Percentiles rank a stretch among this genome's conserved stretches.
phyloP scores from a whole-genome alignment of 2,888 invertebrate species.

The Hirtodrosophila histrioides region DNA sequence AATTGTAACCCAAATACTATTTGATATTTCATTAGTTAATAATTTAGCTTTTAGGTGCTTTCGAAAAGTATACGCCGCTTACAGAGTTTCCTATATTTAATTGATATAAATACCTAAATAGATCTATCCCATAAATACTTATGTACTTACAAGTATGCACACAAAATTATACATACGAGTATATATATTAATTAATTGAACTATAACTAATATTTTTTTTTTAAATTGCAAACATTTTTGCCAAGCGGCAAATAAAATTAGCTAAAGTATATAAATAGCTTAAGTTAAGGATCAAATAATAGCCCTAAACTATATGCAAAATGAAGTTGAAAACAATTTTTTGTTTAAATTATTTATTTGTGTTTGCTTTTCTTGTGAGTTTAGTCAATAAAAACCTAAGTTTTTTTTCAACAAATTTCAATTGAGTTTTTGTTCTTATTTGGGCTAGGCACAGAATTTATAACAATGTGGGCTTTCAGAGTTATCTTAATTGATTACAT shows the following conservation, averaged over 20 bases:
- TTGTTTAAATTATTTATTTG: conserved; percentile 70
- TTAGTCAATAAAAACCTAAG: conserved; percentile 74
- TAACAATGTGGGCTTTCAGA: no score
- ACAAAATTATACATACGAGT: conserved; percentile 18
- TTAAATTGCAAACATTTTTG: conserved; percentile 50
- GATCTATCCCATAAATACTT: conserved; percentile 21
- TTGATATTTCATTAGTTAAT: conserved; percentile 72
- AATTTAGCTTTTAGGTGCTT: conserved; percentile 79
- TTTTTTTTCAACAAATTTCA: conserved; percentile 48
- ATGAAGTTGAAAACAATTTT: conserved; percentile 36
- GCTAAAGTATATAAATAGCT: conserved; percentile 50
- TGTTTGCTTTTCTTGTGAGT: conserved; percentile 71
- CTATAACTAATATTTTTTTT: conserved; percentile 22
- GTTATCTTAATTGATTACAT: no score
- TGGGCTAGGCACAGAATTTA: no score
- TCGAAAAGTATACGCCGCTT: conserved; percentile 82
- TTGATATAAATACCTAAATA: conserved; percentile 36
- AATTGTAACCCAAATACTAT: conserved; percentile 78
- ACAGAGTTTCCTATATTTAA: conserved; percentile 76
- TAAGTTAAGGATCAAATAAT: conserved; percentile 37
- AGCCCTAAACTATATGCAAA: conserved; percentile 17
- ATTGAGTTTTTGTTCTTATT: conserved; percentile 24
- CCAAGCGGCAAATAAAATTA: conserved; percentile 68
- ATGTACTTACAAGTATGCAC: conserved; percentile 18
- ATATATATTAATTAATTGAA: conserved; percentile 18